phyloP scores from a whole-genome alignment of 2,797 vertebrate species.

The Sebastiscus albofasciatus region DNA sequence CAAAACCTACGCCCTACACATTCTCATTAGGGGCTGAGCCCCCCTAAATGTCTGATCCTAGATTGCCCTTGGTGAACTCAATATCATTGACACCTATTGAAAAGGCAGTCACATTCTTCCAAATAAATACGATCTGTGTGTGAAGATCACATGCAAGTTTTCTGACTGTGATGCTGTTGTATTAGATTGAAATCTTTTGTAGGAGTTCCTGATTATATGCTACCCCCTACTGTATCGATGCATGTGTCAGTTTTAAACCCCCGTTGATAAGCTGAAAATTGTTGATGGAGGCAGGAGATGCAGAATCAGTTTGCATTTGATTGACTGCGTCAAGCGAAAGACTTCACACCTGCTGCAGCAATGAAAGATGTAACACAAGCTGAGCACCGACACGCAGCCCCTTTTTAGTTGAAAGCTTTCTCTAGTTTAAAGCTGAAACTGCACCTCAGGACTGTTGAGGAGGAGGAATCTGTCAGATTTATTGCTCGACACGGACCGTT shows the following conservation, averaged over 20 bases:
- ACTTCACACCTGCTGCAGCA: slow-evolving; percentile 57
- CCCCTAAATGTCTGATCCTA: too few relatives aligned
- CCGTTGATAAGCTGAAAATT: not conserved
- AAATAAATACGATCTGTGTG: not conserved
- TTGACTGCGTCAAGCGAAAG: slow-evolving; percentile 25
- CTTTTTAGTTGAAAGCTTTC: slow-evolving; percentile 32
- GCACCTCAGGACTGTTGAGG: slow-evolving; percentile 32
- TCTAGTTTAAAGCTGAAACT: slow-evolving; percentile 39
- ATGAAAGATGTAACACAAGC: slow-evolving; percentile 49
- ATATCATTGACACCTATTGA: not conserved
- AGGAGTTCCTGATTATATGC: not conserved
- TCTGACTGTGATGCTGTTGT: not conserved
- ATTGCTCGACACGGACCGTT: slow-evolving; percentile 34
- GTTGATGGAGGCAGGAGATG: not conserved
- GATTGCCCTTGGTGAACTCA: not conserved
- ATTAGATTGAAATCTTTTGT: not conserved
- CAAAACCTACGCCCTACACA: not conserved
- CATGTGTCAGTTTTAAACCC: not conserved
- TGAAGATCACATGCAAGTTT: not conserved
- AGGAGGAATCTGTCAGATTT: slow-evolving; percentile 55
- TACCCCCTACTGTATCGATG: not conserved
- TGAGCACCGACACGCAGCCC: slow-evolving; percentile 10
- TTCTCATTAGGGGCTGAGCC: too few relatives aligned
- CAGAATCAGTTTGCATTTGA: slow-evolving; percentile 22
- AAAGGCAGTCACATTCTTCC: not conserved